Evolutionary conservation across 2,113 vertebrate species (phyloP), one percentile per base, ranked within the genome.

Genomic region (Plecotus auritus): DNA sequence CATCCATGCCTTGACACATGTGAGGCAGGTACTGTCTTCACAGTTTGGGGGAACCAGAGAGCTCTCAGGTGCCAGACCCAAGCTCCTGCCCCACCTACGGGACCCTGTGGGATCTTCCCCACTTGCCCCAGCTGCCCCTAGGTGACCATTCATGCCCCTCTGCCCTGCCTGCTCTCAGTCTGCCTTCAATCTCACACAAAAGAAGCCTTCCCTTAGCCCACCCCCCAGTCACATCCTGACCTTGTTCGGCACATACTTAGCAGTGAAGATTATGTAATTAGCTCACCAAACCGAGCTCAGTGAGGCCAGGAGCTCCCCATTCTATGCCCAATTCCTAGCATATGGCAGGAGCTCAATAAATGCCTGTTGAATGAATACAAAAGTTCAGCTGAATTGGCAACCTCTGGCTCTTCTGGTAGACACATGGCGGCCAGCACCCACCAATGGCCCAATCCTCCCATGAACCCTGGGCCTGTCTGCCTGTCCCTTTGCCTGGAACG

Each of bases 161-260:
- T 9, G 35, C 7, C 26, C 72, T 26, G 54, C 42, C 69, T 49
- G 12, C 40, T 47, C 77, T 35, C 28, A 12, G 3, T 32, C 45
- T 16, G 54, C 69, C 30, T 32, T 37, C 17, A 20, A 1, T 0
- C n/a, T 18, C 74, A 7, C 56, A 45, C 1, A 2, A 2, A 4
- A 45, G 64, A 28, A 74, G 17, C 47, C 40, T 42, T 26, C 66
- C 14, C n/a, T 42, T 59, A 76, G 37, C 74, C 40, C 47, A 32
- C 40, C 47, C 69, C 32, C 67, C 3, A 30, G 61, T 10, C 0
- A 30, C 49, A n/a, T 28, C 22, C 73, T 45, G 49, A 72, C 54
- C 20, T 4, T 49, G 64, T 28, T 78, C 66, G 61, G 47, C 17
- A 6, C 64, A 56, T 14, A 9, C 5, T 20, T 23, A 22, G 2